Evolutionary conservation across 2,888 invertebrate genomes (phyloP).

Genomic region (Uloborus plumipes): DNA sequence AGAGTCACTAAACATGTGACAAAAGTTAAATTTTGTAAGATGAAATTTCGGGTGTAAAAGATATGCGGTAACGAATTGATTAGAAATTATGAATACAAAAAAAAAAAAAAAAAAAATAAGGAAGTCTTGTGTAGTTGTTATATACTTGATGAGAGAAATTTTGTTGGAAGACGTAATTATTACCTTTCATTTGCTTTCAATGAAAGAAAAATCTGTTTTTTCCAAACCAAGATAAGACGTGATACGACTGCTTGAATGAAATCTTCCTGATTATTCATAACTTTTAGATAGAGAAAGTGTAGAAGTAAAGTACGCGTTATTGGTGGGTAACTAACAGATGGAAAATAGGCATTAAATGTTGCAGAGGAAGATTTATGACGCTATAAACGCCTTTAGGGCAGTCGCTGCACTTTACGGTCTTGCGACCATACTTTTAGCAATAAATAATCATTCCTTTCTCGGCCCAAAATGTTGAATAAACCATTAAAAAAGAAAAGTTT

Average conservation of each 20-base stretch:
- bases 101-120: too few relatives aligned
- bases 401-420: slow-evolving; percentile 11
- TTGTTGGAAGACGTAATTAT: not conserved
- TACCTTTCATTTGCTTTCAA: not conserved
- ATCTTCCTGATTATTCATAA: slow-evolving; percentile 1
- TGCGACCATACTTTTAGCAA: slow-evolving; percentile 1
- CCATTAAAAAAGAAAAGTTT: slow-evolving; percentile 12
- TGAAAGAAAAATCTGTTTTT: too few relatives aligned
- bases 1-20: too few relatives aligned
- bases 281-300: not conserved
- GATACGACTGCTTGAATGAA: not conserved
- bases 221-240: too few relatives aligned
- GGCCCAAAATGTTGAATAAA: slow-evolving; percentile 19
- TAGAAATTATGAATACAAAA: not conserved
- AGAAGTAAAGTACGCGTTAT: not conserved
- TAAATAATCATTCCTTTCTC: slow-evolving; percentile 12
- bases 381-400: slow-evolving; percentile 15
- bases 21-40: too few relatives aligned
- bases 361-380: slow-evolving; percentile 16
- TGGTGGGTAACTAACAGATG: slow-evolving; percentile 9
- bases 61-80: not conserved
- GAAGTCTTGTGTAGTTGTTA: not conserved
- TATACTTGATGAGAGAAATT: not conserved
- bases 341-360: slow-evolving; percentile 15
- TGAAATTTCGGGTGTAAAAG: not conserved